Base-by-base conservation (phyloP, 2,888 invertebrate genomes). In the Parnassius orleans region DNA sequence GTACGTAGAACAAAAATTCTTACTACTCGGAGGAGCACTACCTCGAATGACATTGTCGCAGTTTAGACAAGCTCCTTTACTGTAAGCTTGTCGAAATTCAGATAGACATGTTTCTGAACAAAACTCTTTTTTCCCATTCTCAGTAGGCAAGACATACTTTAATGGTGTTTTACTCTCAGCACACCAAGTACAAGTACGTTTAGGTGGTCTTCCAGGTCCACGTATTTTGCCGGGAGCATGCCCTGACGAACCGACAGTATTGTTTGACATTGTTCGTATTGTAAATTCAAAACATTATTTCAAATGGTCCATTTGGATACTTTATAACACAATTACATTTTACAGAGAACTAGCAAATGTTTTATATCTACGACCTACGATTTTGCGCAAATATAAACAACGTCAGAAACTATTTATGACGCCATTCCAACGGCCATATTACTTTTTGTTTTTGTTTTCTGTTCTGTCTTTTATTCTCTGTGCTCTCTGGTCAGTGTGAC, bases 81-180 rank as follows among this genome's bases (percentile, higher is more conserved):
- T 95, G 75, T 96, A 96, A 1, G 97, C 97, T 82, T 97, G 97
- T 59, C 97, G 94, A 81, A 97, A 98, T 87, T 97, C 97, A 1
- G 96, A 95, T 54, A 98, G 93, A 86, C 98, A 98, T 43, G 95
- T 95, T 84, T 97, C 97, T 0, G 98, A 97, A 85, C 98, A 98
- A 84, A 98, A 98, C 79, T 97, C 97, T 78, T 97, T 97, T 78
- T 97, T 97, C 11, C 97, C 97, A 80, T 96, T 95, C 76, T 96
- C 96, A 2, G 96, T 96, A 10, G 97, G 98, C 68, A 97, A 87
- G 43, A 97, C 96, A 86, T 97, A 98, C 79, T 96, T 97, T 59
- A 98, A 83, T 2, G 96, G 95, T 67, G 95, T 94, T 86, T 96
- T 96, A 66, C 94, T 95, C 84, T 97, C 96, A 63, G 95, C 95